These are phyloP conservation scores for Aporophyla nigra DNA, from an alignment of 2,888 invertebrate species.

Conservation along the genomic window DNA sequence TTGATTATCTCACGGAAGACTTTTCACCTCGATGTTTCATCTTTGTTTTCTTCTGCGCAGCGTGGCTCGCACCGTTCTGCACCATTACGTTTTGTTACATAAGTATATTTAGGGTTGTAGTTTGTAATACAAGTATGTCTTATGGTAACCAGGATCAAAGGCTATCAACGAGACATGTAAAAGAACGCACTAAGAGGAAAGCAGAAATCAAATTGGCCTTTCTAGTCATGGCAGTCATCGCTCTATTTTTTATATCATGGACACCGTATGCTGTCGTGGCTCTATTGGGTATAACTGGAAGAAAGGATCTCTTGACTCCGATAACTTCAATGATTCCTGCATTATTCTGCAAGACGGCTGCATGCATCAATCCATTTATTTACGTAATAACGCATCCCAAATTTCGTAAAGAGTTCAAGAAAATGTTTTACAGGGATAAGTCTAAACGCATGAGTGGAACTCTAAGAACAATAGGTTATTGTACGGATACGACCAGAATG, in stretches of 20 bases:
- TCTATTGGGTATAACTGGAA: constrained; percentile 93
- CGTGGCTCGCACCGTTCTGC: constrained; percentile 93
- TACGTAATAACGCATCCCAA: constrained; percentile 95
- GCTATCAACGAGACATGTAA: constrained; percentile 90
- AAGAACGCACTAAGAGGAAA: constrained; percentile 92
- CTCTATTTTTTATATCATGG: constrained; percentile 95
- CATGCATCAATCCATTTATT: constrained; percentile 95
- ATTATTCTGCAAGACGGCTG: constrained; percentile 95
- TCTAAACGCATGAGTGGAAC: constrained; percentile 84
- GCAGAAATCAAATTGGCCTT: constrained; percentile 94
- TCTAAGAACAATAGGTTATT: constrained; percentile 81
- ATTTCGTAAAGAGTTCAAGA: constrained; percentile 92
- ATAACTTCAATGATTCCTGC: constrained; percentile 94
- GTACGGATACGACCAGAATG: constrained; percentile 77
- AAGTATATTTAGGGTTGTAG: constrained; percentile 93
- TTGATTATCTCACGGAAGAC: constrained; percentile 95
- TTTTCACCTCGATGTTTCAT: constrained; percentile 92
- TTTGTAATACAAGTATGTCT: constrained; percentile 86
- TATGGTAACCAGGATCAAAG: constrained; percentile 87
- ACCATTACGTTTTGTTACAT: constrained; percentile 94
- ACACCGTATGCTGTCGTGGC: constrained; percentile 95
- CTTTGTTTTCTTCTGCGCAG: constrained; percentile 94
- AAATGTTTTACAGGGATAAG: constrained; percentile 84
- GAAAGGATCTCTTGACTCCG: constrained; percentile 92
- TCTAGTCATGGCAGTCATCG: constrained; percentile 93